Conservation (phyloP, 1,140 invertebrate species). For the Brachionus angularis region DNA sequence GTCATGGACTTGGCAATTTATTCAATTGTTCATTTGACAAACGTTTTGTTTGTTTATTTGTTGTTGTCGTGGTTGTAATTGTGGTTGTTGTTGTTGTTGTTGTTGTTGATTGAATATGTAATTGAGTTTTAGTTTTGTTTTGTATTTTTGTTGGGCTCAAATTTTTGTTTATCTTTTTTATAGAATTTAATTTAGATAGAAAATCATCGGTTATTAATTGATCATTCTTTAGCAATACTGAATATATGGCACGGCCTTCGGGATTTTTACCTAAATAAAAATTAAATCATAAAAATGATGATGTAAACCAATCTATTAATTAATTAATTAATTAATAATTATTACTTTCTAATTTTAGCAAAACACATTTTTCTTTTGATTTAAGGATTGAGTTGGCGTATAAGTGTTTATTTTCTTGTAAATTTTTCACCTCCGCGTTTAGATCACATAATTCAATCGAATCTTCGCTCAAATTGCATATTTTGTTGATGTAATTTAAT, state of each 20-base stretch:
- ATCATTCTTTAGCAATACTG: constrained; percentile 3
- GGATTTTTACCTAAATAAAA: constrained; percentile 4
- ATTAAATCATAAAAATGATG: too few relatives aligned
- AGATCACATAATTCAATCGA: not conserved
- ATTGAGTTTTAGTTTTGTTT: not conserved
- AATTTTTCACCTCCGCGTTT: constrained; percentile 36
- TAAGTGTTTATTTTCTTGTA: constrained; percentile 10
- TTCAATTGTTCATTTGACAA: too few relatives aligned
- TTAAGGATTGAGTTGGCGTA: constrained; percentile 15
- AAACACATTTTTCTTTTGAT: constrained; percentile 21
- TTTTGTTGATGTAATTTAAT: constrained; percentile 19
- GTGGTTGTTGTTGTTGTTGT: too few relatives aligned
- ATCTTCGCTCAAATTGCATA: not conserved
- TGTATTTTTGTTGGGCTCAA: not conserved
- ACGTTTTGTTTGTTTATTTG: too few relatives aligned
- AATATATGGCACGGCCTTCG: constrained; percentile 12
- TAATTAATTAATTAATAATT: not conserved
- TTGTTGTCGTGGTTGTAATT: too few relatives aligned
- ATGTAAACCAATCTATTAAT: too few relatives aligned
- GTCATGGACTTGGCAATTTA: too few relatives aligned
- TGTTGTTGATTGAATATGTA: not conserved
- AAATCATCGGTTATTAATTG: constrained; percentile 23
- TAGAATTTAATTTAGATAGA: constrained; percentile 16
- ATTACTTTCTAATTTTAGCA: constrained; percentile 34
- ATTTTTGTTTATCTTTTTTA: not conserved